Percentiles rank a stretch among this genome's conserved stretches.
These are phyloP conservation scores for Habropoda laboriosa DNA, from an alignment of 1,140 invertebrate species.

Conservation along the genomic window DNA sequence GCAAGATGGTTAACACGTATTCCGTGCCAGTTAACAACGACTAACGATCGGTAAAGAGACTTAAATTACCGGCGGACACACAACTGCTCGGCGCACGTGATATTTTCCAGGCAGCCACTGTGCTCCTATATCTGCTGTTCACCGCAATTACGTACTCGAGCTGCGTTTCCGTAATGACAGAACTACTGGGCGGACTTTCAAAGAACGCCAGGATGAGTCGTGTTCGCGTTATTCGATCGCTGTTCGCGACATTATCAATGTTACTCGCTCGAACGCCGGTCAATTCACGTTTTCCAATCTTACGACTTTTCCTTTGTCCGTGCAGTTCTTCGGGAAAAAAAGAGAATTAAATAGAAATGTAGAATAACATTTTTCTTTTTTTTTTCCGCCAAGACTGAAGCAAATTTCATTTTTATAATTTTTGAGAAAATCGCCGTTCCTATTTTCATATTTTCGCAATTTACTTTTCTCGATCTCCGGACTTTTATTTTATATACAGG, in stretches of 20 bases:
- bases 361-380: too few relatives aligned
- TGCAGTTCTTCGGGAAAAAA: too few relatives aligned
- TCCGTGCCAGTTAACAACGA: background rate
- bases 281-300: constrained; percentile 1
- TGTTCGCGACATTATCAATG: background rate
- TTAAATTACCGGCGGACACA: background rate
- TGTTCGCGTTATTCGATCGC: constrained; percentile 3
- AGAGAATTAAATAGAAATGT: too few relatives aligned
- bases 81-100: background rate
- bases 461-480: too few relatives aligned
- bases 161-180: constrained; percentile 23
- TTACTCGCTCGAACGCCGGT: background rate
- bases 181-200: constrained; percentile 1
- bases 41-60: constrained; percentile 14
- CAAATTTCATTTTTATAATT: too few relatives aligned
- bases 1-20: background rate
- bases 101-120: background rate
- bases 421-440: too few relatives aligned
- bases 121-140: background rate
- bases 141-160: constrained; percentile 9
- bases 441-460: too few relatives aligned
- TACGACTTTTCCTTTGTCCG: too few relatives aligned
- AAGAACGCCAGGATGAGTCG: background rate
- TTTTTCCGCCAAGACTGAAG: too few relatives aligned
- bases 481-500: too few relatives aligned